Conservation (phyloP, 30 jellyfish, hydroid and myxozoan genomes). For the Mastigias papua region DNA sequence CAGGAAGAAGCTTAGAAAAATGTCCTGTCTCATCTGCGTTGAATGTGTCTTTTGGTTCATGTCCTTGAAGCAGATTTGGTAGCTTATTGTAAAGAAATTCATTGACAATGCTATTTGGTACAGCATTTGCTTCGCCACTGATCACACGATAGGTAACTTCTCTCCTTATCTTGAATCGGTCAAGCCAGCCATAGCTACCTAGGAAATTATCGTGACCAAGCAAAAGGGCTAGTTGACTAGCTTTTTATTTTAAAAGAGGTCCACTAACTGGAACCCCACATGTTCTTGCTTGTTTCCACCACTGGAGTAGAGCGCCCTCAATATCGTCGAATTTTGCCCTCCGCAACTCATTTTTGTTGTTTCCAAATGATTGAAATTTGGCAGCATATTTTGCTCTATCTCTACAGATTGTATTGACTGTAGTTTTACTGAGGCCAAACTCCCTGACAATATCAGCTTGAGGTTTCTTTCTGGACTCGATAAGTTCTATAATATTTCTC, state of each 20-base stretch:
- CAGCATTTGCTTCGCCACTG: slow-evolving; percentile 2
- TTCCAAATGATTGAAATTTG: slow-evolving; percentile 30
- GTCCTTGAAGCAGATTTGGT: slow-evolving; percentile 1
- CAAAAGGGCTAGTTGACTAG: background rate
- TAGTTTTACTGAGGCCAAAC: slow-evolving; percentile 47
- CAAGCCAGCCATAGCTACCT: slow-evolving; percentile 13
- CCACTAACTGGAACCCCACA: background rate
- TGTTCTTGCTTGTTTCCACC: background rate
- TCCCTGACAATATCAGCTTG: slow-evolving; percentile 17
- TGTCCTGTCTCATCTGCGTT: slow-evolving; percentile 25
- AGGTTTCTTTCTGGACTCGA: slow-evolving; percentile 23
- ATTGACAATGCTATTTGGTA: background rate
- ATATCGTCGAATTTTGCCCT: background rate
- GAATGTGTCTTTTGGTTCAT: slow-evolving; percentile 28
- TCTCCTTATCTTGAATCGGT: slow-evolving; percentile 1
- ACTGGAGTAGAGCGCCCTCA: background rate
- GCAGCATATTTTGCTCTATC: slow-evolving; percentile 39
- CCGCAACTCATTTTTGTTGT: slow-evolving; percentile 25
- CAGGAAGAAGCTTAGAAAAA: slow-evolving; percentile 30
- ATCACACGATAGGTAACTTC: background rate
- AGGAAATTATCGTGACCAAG: background rate
- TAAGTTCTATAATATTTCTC: slow-evolving; percentile 2
- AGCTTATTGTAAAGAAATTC: slow-evolving; percentile 11
- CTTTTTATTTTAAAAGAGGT: background rate
- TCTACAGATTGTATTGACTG: slow-evolving; percentile 31